phyloP scores from a whole-genome alignment of 2,888 invertebrate species.

The Diaperis boleti region DNA sequence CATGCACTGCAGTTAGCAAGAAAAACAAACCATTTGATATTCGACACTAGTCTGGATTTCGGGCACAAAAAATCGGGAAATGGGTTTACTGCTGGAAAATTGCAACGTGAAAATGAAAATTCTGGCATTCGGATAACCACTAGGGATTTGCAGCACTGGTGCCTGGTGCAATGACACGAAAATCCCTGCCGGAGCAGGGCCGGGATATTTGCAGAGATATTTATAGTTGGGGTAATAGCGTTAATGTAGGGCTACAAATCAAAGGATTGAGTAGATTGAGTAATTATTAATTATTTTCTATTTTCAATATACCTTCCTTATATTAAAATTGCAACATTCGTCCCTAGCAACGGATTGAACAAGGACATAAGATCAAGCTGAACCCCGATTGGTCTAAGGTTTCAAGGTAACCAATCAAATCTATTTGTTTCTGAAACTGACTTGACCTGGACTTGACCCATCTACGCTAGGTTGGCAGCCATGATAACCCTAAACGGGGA shows the following conservation, averaged over 20 bases:
- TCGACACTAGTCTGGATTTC: neutral
- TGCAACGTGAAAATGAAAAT: constrained; percentile 22
- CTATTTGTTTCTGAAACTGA: neutral
- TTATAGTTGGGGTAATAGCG: too few relatives aligned
- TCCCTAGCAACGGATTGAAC: too few relatives aligned
- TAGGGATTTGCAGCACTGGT: constrained; percentile 19
- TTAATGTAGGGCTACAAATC: too few relatives aligned
- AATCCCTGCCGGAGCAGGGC: too few relatives aligned
- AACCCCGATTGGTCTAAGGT: neutral
- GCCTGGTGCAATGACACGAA: constrained; percentile 10
- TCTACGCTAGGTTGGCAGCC: neutral
- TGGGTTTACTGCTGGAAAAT: neutral
- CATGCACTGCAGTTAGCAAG: neutral
- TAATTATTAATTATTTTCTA: too few relatives aligned
- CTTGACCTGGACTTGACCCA: too few relatives aligned
- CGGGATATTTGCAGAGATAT: too few relatives aligned
- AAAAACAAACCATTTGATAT: constrained; percentile 23
- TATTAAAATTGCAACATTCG: too few relatives aligned
- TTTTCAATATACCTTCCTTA: too few relatives aligned
- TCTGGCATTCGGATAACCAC: constrained; percentile 20
- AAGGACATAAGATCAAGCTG: too few relatives aligned
- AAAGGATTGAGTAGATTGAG: too few relatives aligned
- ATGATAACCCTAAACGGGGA: neutral
- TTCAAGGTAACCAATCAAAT: neutral
- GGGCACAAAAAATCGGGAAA: constrained; percentile 3